Base-by-base conservation (phyloP, 2,797 vertebrate genomes). In the Synanceia verrucosa region DNA sequence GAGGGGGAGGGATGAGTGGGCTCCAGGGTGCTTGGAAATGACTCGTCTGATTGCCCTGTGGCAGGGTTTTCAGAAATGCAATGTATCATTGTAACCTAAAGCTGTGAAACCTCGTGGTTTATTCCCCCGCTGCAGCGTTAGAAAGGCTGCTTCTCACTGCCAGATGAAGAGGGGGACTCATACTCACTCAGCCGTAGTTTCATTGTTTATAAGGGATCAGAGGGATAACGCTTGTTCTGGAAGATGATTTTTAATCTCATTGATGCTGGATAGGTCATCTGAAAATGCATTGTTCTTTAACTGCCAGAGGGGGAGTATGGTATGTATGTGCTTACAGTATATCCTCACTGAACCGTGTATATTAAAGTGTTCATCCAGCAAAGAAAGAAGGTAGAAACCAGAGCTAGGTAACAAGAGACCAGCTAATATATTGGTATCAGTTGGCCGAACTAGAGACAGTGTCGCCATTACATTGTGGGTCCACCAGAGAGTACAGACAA, bases 1-100 rank as follows among this genome's bases (percentile, higher is more conserved):
- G n/a, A 23, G 18, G 29, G 28, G n/a, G 8, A 1, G 19, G 41
- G 48, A 9, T 70, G 60, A 41, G 53, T 41, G 66, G 28, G 74
- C 84, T 88, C 74, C 57, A 66, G 86, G 81, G 78, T 58, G 74
- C 78, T 81, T 39, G 59, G 76, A 81, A 85, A 86, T 72, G 69
- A 82, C 86, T 47, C 29, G 70, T 83, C 47, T 86, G 81, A 80
- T 85, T 65, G 79, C 75, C 41, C 70, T 8, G 47, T 82, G 70
- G 78, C 67, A 28, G 68, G 33, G 14, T 63, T 67, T 70, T 71
- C 70, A 81, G 72, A 75, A 79, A 84, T 53, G 18, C 69, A 60
- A 78, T 66, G 81, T 44, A 67, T 81, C 74, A 47, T 57, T 44
- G 50, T 58, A 43, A 74, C 86, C 82, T 59, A 9, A 63, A 81